Base-by-base conservation (phyloP, 2,797 vertebrate species). In the Rhinogobio ventralis region DNA sequence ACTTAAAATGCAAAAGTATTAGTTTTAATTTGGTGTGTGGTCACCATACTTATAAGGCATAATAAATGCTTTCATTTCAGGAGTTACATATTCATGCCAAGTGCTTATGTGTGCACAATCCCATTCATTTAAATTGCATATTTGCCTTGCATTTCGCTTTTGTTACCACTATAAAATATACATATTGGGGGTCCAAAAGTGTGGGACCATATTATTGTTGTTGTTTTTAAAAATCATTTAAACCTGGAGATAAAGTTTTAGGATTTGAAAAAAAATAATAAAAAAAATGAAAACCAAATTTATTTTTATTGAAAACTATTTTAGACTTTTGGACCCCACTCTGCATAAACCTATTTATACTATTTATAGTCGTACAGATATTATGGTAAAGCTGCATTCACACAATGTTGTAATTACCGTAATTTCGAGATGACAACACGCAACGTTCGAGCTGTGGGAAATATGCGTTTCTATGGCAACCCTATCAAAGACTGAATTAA, bases 21-120 rank as follows among this genome's bases (percentile, higher is more conserved):
- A 2, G 11, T 62, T 62, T 62, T 3, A 64, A 8, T 64, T 64
- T 64, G 28, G 14, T 64, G 62, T 30, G 30, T 30, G 5, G 25
- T 30, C 14, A 76, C 62, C 28, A 19, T 64, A 30, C 3, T 30
- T 33, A 33, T 45, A 60, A 62, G 19, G 19, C 53, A 46, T 62
- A 33, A 46, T n/a, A 28, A 74, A 14, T 67, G 11, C 74, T 79
- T 28, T 78, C 42, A 79, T 66, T 64, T 79, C 76, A 66, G 17
- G n/a, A 83, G 60, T 55, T 77, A 30, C 82, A 77, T 77, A 42
- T 68, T 77, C 62, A 68, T 76, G 64, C 82, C 55, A 42, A 53
- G 55, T 45, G 82, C 82, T 68, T 45, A 72, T 71, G 79, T 46
- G 62, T 7, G 1, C 72, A 55, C 49, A 76, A 55, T 30, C 60